A percentile compares a stretch with the other conserved stretches of the same genome.
These are phyloP conservation scores for Molossus molossus DNA, from an alignment of 2,797 vertebrate genomes.

Conservation along the genomic window DNA sequence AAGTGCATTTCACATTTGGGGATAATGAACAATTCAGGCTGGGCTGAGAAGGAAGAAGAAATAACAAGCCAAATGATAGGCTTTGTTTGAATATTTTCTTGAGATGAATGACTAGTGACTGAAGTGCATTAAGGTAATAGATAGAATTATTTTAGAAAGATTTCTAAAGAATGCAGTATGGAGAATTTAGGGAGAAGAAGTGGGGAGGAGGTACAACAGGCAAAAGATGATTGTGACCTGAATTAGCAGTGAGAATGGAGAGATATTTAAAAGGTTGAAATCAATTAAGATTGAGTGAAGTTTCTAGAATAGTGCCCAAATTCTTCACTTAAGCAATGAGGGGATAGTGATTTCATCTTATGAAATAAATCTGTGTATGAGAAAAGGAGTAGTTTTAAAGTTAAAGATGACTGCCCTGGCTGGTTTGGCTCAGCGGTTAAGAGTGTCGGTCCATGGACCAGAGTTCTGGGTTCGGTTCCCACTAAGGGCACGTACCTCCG, in stretches of 20 bases:
- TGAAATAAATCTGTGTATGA: neutral
- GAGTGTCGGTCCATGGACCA: too few species aligned
- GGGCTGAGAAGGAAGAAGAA: neutral
- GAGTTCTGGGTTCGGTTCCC: too few species aligned
- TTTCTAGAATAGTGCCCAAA: constrained; percentile 25
- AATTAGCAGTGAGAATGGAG: constrained; percentile 10
- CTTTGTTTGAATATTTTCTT: neutral
- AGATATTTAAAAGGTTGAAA: neutral
- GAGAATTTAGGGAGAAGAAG: neutral
- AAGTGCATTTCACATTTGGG: neutral
- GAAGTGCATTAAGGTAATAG: neutral
- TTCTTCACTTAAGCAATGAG: neutral
- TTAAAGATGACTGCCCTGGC: neutral
- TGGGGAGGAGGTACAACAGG: neutral
- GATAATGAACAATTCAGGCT: neutral
- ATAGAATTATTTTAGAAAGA: constrained; percentile 26
- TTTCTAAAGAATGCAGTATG: neutral
- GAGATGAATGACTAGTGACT: neutral
- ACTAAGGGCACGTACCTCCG: too few species aligned
- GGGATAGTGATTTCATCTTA: neutral
- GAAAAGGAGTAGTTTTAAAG: neutral
- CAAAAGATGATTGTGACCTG: neutral
- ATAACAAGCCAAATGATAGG: neutral
- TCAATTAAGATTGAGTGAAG: neutral
- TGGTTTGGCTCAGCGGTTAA: too few species aligned